A percentile compares a stretch with the other conserved stretches of the same genome.
These are phyloP conservation scores for Capitella teleta DNA, from an alignment of 1,140 invertebrate genomes.

Conservation along the genomic window DNA sequence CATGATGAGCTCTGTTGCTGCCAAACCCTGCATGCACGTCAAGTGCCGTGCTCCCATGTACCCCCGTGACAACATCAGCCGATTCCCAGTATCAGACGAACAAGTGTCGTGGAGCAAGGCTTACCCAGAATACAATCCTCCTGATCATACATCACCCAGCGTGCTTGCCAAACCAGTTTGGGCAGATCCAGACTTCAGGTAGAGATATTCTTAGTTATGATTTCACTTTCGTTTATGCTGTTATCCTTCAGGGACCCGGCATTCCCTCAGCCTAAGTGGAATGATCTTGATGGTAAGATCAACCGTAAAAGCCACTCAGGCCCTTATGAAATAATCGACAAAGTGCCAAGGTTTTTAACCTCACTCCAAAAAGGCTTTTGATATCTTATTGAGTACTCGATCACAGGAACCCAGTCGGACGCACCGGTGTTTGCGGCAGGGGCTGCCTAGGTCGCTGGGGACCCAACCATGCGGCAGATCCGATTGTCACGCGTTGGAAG, in stretches of 20 bases:
- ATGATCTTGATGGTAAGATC: constrained; percentile 62
- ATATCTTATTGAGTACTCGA: neutral
- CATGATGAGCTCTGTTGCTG: too few relatives aligned
- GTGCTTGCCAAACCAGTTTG: constrained; percentile 52
- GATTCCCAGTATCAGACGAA: constrained; percentile 64
- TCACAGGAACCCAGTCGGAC: constrained; percentile 62
- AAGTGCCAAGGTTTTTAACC: constrained; percentile 33
- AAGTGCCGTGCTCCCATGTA: too few relatives aligned
- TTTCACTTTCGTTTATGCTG: constrained; percentile 3
- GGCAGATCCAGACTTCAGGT: constrained; percentile 64
- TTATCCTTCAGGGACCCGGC: neutral
- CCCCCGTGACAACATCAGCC: too few relatives aligned
- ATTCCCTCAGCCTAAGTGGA: constrained; percentile 51
- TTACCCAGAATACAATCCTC: constrained; percentile 64
- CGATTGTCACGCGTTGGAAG: constrained; percentile 30
- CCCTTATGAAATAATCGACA: constrained; percentile 51
- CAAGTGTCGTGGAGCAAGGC: constrained; percentile 61
- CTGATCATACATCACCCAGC: constrained; percentile 54
- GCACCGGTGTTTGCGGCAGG: constrained; percentile 57
- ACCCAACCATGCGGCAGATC: constrained; percentile 55
- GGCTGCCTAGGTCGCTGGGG: constrained; percentile 76
- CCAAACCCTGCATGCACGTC: too few relatives aligned
- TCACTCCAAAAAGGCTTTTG: neutral
- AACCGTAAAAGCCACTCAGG: constrained; percentile 64
- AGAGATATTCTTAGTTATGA: constrained; percentile 3